Evolutionary conservation across 2,888 invertebrate species (phyloP).

Genomic region (Achlya flavicornis): DNA sequence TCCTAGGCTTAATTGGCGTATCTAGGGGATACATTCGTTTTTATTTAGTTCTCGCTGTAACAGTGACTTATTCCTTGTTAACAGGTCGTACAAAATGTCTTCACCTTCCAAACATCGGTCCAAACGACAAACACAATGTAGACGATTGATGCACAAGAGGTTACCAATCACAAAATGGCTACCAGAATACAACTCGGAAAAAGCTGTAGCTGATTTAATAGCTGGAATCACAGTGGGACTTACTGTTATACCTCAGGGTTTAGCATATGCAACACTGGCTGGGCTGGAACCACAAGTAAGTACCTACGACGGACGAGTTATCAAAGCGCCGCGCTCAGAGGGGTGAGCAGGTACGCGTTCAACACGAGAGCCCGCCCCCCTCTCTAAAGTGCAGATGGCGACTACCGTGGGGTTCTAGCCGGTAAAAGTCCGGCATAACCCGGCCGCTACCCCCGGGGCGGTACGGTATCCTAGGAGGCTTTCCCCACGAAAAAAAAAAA

Average conservation of each 20-base stretch:
- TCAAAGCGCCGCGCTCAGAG: too few relatives aligned
- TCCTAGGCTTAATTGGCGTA: too few relatives aligned
- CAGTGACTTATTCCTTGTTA: constrained; percentile 28
- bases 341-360: too few relatives aligned
- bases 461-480: too few relatives aligned
- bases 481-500: too few relatives aligned
- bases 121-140: constrained; percentile 69
- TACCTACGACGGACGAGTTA: too few relatives aligned
- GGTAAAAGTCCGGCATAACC: too few relatives aligned
- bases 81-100: constrained; percentile 60
- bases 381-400: too few relatives aligned
- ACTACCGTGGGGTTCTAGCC: too few relatives aligned
- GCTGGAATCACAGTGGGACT: constrained; percentile 97
- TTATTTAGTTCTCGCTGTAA: neutral
- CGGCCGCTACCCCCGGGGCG: too few relatives aligned
- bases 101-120: constrained; percentile 74
- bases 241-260: constrained; percentile 95
- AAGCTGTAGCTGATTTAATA: constrained; percentile 92
- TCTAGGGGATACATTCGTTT: too few relatives aligned
- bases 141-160: constrained; percentile 73
- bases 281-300: constrained; percentile 92
- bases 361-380: too few relatives aligned
- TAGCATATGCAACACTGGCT: constrained; percentile 95
- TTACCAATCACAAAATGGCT: constrained; percentile 89
- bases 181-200: constrained; percentile 89